Percentiles rank a stretch among this genome's conserved stretches.
phyloP scores from a whole-genome alignment of 2,797 vertebrate genomes.

The Paguma larvata region DNA sequence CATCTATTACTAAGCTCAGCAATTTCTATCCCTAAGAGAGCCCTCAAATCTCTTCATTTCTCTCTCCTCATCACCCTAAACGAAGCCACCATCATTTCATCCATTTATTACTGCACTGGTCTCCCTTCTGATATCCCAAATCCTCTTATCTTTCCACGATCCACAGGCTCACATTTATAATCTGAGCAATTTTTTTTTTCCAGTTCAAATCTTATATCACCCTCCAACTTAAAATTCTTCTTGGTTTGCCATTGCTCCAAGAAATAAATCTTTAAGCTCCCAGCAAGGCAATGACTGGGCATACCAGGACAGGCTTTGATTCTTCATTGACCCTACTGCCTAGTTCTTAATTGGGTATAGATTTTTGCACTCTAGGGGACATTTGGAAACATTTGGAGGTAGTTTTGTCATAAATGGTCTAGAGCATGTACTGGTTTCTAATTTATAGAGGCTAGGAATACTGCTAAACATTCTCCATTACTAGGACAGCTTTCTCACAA shows the following conservation, averaged over 20 bases:
- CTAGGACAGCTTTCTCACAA: not conserved
- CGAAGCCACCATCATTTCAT: not conserved
- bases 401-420: not conserved
- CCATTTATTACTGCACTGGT: not conserved
- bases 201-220: not conserved
- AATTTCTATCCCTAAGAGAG: not conserved
- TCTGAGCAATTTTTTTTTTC: not conserved
- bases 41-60: not conserved
- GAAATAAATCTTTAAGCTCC: not conserved
- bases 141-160: not conserved
- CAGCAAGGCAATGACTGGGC: not conserved
- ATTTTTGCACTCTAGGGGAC: not conserved
- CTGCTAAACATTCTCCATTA: not conserved
- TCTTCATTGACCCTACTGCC: not conserved
- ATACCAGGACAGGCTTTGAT: not conserved
- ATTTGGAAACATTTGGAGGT: not conserved
- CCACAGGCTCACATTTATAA: not conserved
- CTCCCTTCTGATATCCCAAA: not conserved
- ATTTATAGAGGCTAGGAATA: not conserved
- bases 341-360: not conserved
- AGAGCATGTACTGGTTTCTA: not conserved
- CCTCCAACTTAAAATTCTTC: not conserved
- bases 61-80: not conserved
- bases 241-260: not conserved
- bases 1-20: not conserved